Evolutionary conservation across 1,140 invertebrate genomes (phyloP).

Genomic region (Amyelois transitella): DNA sequence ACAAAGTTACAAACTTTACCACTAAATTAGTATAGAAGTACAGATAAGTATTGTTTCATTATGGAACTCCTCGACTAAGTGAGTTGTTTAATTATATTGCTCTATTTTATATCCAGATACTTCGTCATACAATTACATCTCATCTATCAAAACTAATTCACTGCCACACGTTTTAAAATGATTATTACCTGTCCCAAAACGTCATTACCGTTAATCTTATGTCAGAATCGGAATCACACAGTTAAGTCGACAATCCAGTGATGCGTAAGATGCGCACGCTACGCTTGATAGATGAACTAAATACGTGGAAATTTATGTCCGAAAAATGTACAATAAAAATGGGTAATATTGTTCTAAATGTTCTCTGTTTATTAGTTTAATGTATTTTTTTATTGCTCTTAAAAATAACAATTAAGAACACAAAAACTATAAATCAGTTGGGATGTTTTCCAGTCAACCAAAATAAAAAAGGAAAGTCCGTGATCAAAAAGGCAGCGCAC

Average conservation of each 20-base stretch:
- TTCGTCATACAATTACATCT: neutral
- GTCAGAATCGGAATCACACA: neutral
- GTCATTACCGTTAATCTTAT: neutral
- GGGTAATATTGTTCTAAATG: too few relatives aligned
- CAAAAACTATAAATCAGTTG: too few relatives aligned
- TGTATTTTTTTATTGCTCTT: too few relatives aligned
- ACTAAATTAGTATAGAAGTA: too few relatives aligned
- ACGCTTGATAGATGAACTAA: slow-evolving; percentile 3
- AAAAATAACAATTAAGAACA: too few relatives aligned
- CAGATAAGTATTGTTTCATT: neutral
- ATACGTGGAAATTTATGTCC: too few relatives aligned
- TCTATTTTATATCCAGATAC: neutral
- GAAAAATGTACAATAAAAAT: too few relatives aligned
- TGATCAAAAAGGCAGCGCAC: too few relatives aligned
- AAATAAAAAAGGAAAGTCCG: too few relatives aligned
- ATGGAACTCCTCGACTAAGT: neutral
- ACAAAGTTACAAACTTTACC: too few relatives aligned
- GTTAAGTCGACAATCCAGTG: neutral
- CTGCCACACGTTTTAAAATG: neutral
- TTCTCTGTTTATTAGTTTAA: too few relatives aligned
- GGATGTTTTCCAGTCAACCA: too few relatives aligned
- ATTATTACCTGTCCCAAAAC: neutral
- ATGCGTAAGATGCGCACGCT: slow-evolving; percentile 4
- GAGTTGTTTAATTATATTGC: neutral
- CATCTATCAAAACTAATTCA: neutral